Evolutionary conservation across 2,888 invertebrate species (phyloP), one percentile per base, ranked within the genome.

Genomic region (Plebejus anna): DNA sequence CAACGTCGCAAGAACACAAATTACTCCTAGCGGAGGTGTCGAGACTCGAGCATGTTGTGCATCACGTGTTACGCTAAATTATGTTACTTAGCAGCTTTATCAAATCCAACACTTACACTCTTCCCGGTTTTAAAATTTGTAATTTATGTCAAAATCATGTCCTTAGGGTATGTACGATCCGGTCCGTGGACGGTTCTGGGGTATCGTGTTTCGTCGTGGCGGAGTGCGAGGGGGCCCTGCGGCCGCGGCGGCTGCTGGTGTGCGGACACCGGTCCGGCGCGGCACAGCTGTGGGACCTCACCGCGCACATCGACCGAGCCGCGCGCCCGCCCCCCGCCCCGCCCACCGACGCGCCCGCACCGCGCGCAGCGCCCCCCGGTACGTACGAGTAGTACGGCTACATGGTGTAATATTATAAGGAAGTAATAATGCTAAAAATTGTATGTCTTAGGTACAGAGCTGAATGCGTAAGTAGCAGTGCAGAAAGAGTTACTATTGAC

Each of bases 231-330:
- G 99, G 99, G 1, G 98, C 98, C 1, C 97, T 98, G 84, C 95
- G 99, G 22, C 98, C 98, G 7, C 94, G 98, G 4, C 92, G 99
- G 70, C 97, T 98, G 85, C 96, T 99, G 84, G 96, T 99, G 81
- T 98, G 98, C 42, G 99, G 98, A 0, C 98, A 98, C 87, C 96
- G 97, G 61, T 98, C 97, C 81, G 98, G 99, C 75, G 97, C 97
- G 70, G 96, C 98, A 79, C 98, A 98, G 92, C 98, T 99, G 97
- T 99, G 99, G 99, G 99, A 99, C 94, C 95, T 99, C 79, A 98
- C 98, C 16, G 99, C 98, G 11, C 99, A 98, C 16, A 94, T 99
- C 76, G 98, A 99, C 90, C 95, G 97, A 80, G 95, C 95, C 77
- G 71, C 73, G 28, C 73, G 73, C 51, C 51, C 73, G 55, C 71